Percentiles rank a stretch among this genome's conserved stretches.
phyloP scores from a whole-genome alignment of 1,140 invertebrate species.

The Hermetia illucens region DNA sequence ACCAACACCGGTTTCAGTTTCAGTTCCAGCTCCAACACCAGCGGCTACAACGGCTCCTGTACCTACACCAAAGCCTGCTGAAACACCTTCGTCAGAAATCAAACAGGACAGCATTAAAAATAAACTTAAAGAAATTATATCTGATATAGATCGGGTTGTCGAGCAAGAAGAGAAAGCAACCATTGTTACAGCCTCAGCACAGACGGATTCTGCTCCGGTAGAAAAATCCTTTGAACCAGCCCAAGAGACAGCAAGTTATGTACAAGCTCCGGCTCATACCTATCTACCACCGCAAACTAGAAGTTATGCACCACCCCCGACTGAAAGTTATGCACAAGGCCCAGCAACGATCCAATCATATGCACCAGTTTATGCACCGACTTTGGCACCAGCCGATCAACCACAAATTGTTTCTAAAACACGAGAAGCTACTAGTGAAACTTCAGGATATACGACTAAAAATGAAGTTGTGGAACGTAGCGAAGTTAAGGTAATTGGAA shows the following conservation, averaged over 20 bases:
- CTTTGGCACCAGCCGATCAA: too few relatives aligned
- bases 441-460: slow-evolving; percentile 2
- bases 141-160: slow-evolving; percentile 41
- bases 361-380: too few relatives aligned
- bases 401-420: too few relatives aligned
- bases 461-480: slow-evolving; percentile 2
- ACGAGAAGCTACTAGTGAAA: slow-evolving; percentile 4
- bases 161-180: slow-evolving; percentile 22
- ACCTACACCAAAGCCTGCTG: background rate
- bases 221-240: background rate
- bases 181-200: slow-evolving; percentile 18
- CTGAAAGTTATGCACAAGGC: background rate
- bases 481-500: slow-evolving; percentile 4
- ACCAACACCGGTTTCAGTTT: background rate
- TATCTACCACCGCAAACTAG: background rate
- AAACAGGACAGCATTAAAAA: slow-evolving; percentile 39
- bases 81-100: slow-evolving; percentile 34
- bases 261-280: background rate
- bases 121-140: slow-evolving; percentile 42
- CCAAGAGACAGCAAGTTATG: background rate
- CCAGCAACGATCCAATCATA: too few relatives aligned
- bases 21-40: background rate
- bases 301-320: background rate
- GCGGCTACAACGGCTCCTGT: too few relatives aligned
- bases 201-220: background rate